These are phyloP conservation scores for Lamprotornis superbus DNA, from an alignment of 2,113 vertebrate genomes.

Conservation along the genomic window DNA sequence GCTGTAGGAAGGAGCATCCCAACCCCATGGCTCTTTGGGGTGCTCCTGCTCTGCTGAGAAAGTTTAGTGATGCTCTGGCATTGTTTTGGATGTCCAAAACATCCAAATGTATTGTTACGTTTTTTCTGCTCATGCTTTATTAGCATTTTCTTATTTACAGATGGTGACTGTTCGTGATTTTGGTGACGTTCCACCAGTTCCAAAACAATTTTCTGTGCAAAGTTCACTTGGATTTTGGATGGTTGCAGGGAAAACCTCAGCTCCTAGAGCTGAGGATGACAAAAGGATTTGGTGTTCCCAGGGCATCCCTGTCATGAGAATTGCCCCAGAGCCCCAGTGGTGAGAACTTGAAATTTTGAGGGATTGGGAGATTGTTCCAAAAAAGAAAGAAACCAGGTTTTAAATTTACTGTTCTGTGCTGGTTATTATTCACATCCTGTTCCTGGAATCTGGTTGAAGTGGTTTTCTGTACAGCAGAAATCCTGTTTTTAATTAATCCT, in stretches of 20 bases:
- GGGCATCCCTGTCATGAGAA: background rate
- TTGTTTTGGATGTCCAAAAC: background rate
- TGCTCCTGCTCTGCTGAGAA: background rate
- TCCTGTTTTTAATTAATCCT: background rate
- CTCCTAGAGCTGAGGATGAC: background rate
- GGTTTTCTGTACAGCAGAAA: background rate
- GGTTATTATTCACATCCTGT: background rate
- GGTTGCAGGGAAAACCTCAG: background rate
- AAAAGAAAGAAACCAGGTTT: background rate
- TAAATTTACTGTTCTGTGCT: background rate
- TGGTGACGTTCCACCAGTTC: background rate
- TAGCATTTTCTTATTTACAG: background rate
- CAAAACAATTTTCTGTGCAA: background rate
- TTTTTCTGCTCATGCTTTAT: background rate
- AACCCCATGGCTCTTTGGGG: fast-evolving
- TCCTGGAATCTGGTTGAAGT: background rate
- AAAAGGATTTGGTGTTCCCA: background rate
- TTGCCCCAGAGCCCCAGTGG: background rate
- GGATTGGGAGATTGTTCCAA: background rate
- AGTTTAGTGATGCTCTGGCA: fast-evolving
- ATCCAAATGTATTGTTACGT: fast-evolving
- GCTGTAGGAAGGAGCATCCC: background rate
- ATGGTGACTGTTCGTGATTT: background rate
- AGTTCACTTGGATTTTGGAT: background rate
- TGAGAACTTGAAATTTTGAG: background rate